Evolutionary conservation across 2,888 invertebrate genomes (phyloP).

Genomic region (Diarsia rubi): DNA sequence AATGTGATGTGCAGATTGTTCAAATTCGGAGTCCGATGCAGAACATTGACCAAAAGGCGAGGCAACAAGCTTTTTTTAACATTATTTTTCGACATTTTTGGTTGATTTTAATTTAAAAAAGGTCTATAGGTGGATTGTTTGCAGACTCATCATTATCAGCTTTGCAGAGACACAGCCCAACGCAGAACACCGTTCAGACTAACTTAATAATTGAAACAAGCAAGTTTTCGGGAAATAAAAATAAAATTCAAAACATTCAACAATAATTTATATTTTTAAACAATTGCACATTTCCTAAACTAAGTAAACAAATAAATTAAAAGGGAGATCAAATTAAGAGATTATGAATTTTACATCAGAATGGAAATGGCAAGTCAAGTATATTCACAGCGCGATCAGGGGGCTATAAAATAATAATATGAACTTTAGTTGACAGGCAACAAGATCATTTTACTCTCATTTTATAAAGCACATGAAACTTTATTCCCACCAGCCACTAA

Average conservation of each 20-base stretch:
- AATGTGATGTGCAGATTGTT: too few species aligned
- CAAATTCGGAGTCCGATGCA: too few species aligned
- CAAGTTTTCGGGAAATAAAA: neutral
- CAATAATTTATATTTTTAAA: slow-evolving; percentile 45
- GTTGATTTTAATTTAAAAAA: neutral
- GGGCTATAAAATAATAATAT: neutral
- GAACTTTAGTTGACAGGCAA: neutral
- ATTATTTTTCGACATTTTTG: too few species aligned
- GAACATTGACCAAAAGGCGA: too few species aligned
- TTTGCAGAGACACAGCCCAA: too few species aligned
- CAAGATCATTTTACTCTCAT: neutral
- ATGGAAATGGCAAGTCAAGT: slow-evolving; percentile 68
- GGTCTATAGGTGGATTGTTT: neutral
- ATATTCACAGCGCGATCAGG: slow-evolving; percentile 56
- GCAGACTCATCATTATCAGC: too few species aligned
- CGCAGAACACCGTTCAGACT: too few species aligned
- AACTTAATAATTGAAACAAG: neutral
- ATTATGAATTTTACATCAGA: slow-evolving; percentile 62
- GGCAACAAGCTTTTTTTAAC: too few species aligned
- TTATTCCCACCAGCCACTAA: neutral
- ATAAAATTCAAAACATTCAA: slow-evolving; percentile 6
- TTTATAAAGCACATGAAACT: neutral
- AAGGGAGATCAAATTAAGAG: slow-evolving; percentile 70
- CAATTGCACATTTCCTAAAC: slow-evolving; percentile 59
- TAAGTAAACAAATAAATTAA: slow-evolving; percentile 59